These are phyloP conservation scores for Magallana ariakensis DNA, from an alignment of 1,140 invertebrate species.

Conservation along the genomic window DNA sequence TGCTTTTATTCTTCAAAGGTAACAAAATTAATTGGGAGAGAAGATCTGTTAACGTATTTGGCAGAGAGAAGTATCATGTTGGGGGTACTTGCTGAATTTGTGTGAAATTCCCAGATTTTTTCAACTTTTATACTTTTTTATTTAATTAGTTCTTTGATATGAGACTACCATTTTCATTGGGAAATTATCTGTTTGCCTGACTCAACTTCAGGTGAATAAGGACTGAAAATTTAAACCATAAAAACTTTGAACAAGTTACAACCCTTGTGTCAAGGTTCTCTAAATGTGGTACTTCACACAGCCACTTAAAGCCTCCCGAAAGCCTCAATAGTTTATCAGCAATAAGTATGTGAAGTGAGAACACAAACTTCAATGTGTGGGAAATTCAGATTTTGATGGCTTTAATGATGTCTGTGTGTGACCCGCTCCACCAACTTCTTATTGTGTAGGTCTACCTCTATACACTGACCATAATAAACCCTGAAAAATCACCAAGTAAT, in stretches of 20 bases:
- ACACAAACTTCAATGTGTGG: background rate
- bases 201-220: background rate
- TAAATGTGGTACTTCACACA: slow-evolving; percentile 25
- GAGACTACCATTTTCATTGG: background rate
- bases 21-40: slow-evolving; percentile 10
- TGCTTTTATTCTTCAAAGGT: slow-evolving; percentile 12
- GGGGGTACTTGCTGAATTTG: slow-evolving; percentile 6
- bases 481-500: slow-evolving; percentile 9
- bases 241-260: slow-evolving; percentile 30
- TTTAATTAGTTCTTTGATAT: background rate
- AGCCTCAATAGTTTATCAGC: background rate
- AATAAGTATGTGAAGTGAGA: slow-evolving; percentile 15
- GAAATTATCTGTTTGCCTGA: background rate
- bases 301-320: slow-evolving; percentile 20
- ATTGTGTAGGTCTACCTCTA: slow-evolving; percentile 5
- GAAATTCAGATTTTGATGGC: slow-evolving; percentile 6
- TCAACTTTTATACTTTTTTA: slow-evolving; percentile 5
- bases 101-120: slow-evolving; percentile 1
- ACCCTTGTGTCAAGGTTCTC: slow-evolving; percentile 20
- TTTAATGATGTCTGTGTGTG: slow-evolving; percentile 3
- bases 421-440: background rate
- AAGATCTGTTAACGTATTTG: background rate
- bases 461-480: slow-evolving; percentile 15
- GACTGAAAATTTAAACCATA: slow-evolving; percentile 30
- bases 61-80: background rate